These are phyloP conservation scores for Callospermophilus lateralis DNA, from an alignment of 2,113 vertebrate species.

Conservation along the genomic window DNA sequence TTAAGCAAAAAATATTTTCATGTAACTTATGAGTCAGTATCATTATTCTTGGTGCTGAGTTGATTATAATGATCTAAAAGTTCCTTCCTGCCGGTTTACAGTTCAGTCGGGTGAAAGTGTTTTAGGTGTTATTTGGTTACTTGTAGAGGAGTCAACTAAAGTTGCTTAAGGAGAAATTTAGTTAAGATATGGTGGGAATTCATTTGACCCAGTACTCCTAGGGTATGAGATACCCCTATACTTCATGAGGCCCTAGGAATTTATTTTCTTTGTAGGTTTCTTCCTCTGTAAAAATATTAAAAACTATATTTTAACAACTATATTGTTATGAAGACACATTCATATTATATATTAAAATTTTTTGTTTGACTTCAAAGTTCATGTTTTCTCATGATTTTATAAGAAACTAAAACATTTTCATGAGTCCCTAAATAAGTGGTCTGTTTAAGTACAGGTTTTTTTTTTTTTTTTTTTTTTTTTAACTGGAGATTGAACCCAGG, in stretches of 20 bases:
- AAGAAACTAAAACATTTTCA: neutral
- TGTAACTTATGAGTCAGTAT: neutral
- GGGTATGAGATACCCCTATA: neutral
- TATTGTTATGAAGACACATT: neutral
- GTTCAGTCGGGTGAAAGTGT: neutral
- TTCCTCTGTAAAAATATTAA: neutral
- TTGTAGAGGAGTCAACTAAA: neutral
- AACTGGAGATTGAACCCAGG: no score
- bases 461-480: no score
- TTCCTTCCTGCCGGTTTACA: neutral
- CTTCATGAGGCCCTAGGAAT: neutral
- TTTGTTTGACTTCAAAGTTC: neutral
- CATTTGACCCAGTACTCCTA: neutral
- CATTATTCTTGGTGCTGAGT: neutral
- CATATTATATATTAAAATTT: neutral
- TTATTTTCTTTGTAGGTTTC: neutral
- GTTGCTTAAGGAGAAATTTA: neutral
- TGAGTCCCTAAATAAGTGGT: neutral
- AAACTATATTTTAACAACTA: neutral
- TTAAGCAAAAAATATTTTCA: slow-evolving; percentile 44
- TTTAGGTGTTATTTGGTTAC: neutral
- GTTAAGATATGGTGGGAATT: neutral
- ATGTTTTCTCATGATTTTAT: slow-evolving; percentile 13
- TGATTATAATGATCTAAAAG: neutral
- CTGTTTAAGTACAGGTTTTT: neutral